A percentile compares a stretch with the other conserved stretches of the same genome.
phyloP scores from a whole-genome alignment of 2,113 vertebrate genomes.

The Merops nubicus region DNA sequence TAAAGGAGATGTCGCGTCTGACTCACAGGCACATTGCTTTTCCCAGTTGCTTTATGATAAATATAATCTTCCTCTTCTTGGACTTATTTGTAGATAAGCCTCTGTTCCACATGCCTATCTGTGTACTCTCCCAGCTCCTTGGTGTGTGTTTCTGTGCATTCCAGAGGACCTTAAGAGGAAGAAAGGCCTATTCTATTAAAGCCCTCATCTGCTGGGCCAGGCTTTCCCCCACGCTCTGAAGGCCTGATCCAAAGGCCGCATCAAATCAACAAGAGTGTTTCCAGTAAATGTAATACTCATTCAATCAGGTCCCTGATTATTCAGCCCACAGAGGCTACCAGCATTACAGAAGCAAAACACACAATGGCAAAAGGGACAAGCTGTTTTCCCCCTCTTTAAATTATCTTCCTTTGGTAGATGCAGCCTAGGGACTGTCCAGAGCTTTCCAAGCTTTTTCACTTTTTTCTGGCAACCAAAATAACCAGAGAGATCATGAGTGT shows the following conservation, averaged over 20 bases:
- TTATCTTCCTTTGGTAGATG: neutral
- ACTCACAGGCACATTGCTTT: neutral
- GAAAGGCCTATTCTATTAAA: neutral
- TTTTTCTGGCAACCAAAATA: neutral
- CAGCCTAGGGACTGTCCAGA: neutral
- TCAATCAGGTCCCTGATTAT: neutral
- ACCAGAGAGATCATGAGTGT: neutral
- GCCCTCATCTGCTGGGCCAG: neutral
- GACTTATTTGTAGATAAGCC: constrained; percentile 50
- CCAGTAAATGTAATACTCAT: neutral
- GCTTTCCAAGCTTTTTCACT: neutral
- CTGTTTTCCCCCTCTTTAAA: neutral
- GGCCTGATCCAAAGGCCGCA: neutral
- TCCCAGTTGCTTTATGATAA: constrained; percentile 37
- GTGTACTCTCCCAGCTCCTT: neutral
- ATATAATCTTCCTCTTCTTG: constrained; percentile 34
- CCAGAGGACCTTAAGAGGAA: neutral
- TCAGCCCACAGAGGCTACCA: neutral
- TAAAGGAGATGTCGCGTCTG: neutral
- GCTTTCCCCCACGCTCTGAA: neutral
- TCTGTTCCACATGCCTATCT: neutral
- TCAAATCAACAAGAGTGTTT: neutral
- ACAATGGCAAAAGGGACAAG: neutral
- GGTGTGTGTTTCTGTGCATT: neutral
- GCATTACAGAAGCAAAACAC: neutral